Conservation (phyloP, 2,888 invertebrate genomes). For the Hydroisotoma schaefferi region DNA sequence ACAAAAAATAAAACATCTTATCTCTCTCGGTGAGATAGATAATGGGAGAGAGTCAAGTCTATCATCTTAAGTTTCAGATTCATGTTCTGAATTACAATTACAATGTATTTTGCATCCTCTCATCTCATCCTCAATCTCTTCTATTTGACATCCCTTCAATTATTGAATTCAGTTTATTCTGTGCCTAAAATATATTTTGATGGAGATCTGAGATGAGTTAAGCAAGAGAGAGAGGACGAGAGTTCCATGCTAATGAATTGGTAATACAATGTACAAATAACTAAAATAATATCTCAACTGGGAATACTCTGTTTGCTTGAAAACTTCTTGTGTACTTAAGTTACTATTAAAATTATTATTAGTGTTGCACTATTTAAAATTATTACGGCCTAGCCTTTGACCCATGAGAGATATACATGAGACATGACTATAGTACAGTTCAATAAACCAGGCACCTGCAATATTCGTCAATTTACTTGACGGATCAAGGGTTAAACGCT, state of each 20-base stretch:
- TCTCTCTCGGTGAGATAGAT: too few species aligned
- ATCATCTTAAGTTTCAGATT: constrained; percentile 17
- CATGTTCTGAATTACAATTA: constrained; percentile 39
- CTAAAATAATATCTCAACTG: constrained; percentile 5
- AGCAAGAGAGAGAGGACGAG: constrained; percentile 7
- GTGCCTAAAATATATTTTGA: too few species aligned
- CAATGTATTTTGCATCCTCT: constrained; percentile 28
- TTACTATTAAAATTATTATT: constrained; percentile 6
- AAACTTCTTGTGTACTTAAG: constrained; percentile 3
- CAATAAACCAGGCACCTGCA: too few species aligned
- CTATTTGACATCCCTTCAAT: constrained; percentile 21
- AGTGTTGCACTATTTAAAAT: background rate
- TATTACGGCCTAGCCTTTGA: background rate
- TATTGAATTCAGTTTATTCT: constrained; percentile 15
- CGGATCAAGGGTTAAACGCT: too few species aligned
- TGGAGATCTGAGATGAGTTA: too few species aligned
- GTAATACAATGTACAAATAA: too few species aligned
- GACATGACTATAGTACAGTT: too few species aligned
- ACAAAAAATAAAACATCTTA: too few species aligned
- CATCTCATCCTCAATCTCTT: constrained; percentile 32
- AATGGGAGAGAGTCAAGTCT: too few species aligned
- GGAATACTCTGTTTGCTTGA: constrained; percentile 2
- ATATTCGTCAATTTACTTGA: too few species aligned
- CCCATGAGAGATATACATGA: too few species aligned
- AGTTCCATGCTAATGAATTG: constrained; percentile 16